These are phyloP conservation scores for Plebejus argus DNA, from an alignment of 2,888 invertebrate genomes.

Conservation along the genomic window DNA sequence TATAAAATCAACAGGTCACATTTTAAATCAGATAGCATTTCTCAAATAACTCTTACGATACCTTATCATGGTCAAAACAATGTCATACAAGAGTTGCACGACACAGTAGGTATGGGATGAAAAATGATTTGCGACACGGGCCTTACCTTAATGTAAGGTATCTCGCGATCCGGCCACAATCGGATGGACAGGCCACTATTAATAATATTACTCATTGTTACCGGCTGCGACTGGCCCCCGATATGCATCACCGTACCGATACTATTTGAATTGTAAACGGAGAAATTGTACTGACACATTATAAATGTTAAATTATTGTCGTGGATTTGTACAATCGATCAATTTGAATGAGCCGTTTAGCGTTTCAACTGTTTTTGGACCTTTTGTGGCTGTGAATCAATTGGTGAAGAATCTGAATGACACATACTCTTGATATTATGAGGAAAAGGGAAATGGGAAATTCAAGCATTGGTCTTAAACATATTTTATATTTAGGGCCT, in stretches of 20 bases:
- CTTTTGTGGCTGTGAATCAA: neutral
- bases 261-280: conserved; percentile 30
- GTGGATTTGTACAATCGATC: conserved; percentile 1
- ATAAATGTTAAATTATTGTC: conserved; percentile 27
- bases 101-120: conserved; percentile 44
- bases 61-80: conserved; percentile 67
- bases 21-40: conserved; percentile 39
- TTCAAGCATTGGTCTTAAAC: neutral
- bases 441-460: neutral
- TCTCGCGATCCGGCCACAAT: conserved; percentile 61
- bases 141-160: conserved; percentile 73
- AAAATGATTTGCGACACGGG: conserved; percentile 52
- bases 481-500: neutral
- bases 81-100: conserved; percentile 54
- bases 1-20: conserved; percentile 43
- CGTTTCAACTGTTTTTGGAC: neutral
- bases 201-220: conserved; percentile 75
- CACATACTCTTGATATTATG: neutral
- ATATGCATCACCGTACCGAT: conserved; percentile 53
- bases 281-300: conserved; percentile 26
- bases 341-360: conserved; percentile 13
- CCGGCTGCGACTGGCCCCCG: conserved; percentile 45
- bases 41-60: conserved; percentile 55
- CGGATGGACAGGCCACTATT: conserved; percentile 69
- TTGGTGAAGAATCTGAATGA: neutral